Percentiles rank a stretch among this genome's conserved stretches.
phyloP scores from a whole-genome alignment of 2,888 invertebrate species.

The Rotaria sp. region DNA sequence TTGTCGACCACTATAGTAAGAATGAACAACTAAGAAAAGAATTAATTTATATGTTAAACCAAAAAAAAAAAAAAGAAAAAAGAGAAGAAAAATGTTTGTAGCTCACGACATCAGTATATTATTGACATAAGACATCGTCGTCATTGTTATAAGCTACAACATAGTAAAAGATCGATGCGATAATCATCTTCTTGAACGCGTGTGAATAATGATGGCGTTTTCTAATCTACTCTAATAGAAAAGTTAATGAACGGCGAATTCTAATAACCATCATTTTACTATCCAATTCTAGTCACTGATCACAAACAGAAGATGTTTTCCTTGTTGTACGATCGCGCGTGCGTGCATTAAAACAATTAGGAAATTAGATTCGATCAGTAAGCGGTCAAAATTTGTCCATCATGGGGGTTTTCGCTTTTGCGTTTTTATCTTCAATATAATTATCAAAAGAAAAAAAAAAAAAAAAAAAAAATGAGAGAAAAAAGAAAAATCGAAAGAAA shows the following conservation, averaged over 20 bases:
- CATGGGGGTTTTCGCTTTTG: neutral
- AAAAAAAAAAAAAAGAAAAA: neutral
- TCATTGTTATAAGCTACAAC: neutral
- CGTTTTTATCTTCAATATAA: neutral
- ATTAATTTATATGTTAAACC: slow-evolving; percentile 14
- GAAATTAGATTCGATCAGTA: slow-evolving; percentile 2
- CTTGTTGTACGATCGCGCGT: neutral
- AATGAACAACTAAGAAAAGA: slow-evolving; percentile 19
- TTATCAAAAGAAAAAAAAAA: neutral
- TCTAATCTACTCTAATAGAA: neutral
- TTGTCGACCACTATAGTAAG: neutral
- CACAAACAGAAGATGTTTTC: neutral
- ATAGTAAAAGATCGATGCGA: neutral
- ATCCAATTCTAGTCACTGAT: neutral
- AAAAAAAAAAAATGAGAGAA: neutral
- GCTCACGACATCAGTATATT: slow-evolving; percentile 4
- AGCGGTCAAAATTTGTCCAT: neutral
- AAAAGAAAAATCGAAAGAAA: neutral
- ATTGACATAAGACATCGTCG: neutral
- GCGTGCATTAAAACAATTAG: neutral
- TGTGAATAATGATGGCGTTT: neutral
- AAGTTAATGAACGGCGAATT: neutral
- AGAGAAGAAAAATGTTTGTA: slow-evolving; percentile 15
- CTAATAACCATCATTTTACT: neutral
- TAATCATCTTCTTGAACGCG: neutral